Conservation (phyloP, 2,888 invertebrate species). For the Pachycephus smyrnensis region DNA sequence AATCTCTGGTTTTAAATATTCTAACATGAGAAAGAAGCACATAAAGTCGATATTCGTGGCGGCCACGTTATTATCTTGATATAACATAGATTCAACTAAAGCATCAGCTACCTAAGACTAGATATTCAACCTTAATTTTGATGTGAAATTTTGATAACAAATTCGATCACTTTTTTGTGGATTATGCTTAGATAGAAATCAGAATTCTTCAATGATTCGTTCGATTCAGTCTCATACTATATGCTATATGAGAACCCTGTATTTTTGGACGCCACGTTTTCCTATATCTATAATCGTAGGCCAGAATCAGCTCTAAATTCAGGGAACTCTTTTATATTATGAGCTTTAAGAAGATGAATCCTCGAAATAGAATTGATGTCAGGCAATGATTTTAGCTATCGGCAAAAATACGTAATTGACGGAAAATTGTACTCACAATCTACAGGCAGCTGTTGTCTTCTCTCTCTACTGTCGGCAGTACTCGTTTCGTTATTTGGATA, state of each 20-base stretch:
- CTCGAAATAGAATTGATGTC: not conserved
- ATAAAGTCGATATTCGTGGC: not conserved
- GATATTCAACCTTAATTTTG: not conserved
- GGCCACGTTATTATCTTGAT: too few relatives aligned
- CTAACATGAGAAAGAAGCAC: not conserved
- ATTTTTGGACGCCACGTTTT: not conserved
- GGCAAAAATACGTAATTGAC: not conserved
- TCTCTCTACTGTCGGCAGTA: not conserved
- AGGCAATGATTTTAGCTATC: not conserved
- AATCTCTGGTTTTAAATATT: too few relatives aligned
- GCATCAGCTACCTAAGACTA: not conserved
- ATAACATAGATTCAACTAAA: not conserved
- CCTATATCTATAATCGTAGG: not conserved
- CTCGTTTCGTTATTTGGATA: not conserved
- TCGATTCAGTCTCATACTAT: not conserved
- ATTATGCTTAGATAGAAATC: not conserved
- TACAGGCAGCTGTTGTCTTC: too few relatives aligned
- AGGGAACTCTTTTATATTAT: not conserved
- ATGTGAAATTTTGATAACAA: not conserved
- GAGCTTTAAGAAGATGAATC: not conserved
- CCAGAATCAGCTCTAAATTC: not conserved
- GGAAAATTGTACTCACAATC: not conserved
- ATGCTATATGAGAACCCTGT: not conserved
- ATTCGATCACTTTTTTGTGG: not conserved
- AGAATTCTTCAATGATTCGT: not conserved